Percentiles rank a stretch among this genome's conserved stretches.
phyloP scores from a whole-genome alignment of 2,113 vertebrate species.

The Coturnix japonica region DNA sequence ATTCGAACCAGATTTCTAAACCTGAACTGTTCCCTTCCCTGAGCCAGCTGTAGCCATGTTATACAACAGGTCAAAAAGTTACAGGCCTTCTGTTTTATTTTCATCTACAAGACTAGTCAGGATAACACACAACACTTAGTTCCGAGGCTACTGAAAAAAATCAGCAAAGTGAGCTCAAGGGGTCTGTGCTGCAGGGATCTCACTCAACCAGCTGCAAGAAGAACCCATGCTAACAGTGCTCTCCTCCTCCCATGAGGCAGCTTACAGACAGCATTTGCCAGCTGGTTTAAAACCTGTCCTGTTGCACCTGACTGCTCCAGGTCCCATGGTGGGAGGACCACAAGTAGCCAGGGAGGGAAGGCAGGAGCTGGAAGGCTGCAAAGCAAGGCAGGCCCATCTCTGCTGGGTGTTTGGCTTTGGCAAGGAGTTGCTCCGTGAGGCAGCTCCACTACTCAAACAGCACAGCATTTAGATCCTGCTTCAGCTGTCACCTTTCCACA shows the following conservation, averaged over 20 bases:
- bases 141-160: background rate
- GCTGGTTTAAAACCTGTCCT: slow-evolving; percentile 20
- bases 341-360: background rate
- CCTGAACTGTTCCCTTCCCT: background rate
- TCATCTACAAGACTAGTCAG: background rate
- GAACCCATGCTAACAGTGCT: fast-evolving
- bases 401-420: background rate
- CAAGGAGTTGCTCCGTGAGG: background rate
- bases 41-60: background rate
- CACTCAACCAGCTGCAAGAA: background rate
- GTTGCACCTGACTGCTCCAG: background rate
- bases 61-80: background rate
- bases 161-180: background rate
- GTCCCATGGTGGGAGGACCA: background rate
- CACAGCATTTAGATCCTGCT: background rate
- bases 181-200: background rate
- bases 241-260: background rate
- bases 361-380: background rate
- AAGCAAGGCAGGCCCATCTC: background rate
- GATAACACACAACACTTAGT: background rate
- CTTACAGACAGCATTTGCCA: background rate
- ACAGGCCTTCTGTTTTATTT: fast-evolving
- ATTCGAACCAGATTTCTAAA: background rate
- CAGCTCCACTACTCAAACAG: background rate
- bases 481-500: background rate